A percentile compares a stretch with the other conserved stretches of the same genome.
phyloP scores from a whole-genome alignment of 2,888 invertebrate genomes.

The Dolichomitus sp. region DNA sequence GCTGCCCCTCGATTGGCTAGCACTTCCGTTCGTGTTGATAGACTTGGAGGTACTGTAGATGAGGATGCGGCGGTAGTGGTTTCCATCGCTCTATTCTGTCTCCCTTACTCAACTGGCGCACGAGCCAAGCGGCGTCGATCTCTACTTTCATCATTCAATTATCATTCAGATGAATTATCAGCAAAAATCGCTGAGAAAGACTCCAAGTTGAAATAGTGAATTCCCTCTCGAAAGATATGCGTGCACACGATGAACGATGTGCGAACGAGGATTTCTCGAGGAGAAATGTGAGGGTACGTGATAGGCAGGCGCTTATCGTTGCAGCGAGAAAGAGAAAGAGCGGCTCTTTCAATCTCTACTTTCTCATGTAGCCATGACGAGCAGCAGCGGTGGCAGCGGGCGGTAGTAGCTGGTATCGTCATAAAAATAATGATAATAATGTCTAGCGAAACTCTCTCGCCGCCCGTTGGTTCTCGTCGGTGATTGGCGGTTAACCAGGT shows the following conservation, averaged over 20 bases:
- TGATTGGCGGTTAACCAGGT: conserved; percentile 63
- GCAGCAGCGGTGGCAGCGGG: not conserved
- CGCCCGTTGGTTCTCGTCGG: conserved; percentile 66
- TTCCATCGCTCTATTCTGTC: conserved; percentile 19
- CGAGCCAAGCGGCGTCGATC: conserved; percentile 13
- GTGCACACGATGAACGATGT: not conserved
- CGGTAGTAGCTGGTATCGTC: not conserved
- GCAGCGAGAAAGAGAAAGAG: not conserved
- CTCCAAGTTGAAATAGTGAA: not conserved
- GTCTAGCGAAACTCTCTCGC: not conserved
- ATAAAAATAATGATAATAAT: too few species aligned
- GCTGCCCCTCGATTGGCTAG: conserved; percentile 9
- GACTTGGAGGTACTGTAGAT: not conserved
- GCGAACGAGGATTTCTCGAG: not conserved
- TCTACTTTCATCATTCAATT: conserved; percentile 32
- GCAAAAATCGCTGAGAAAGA: conserved; percentile 20
- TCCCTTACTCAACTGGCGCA: not conserved
- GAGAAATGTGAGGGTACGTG: not conserved
- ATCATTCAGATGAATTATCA: conserved; percentile 36
- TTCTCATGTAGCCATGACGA: conserved; percentile 3
- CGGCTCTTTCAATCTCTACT: not conserved
- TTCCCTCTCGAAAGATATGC: not conserved
- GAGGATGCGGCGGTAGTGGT: too few species aligned
- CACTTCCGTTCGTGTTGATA: conserved; percentile 21
- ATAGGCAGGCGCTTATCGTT: not conserved